Base-by-base conservation (phyloP, 2,888 invertebrate species). In the Argyra leucocephala region DNA sequence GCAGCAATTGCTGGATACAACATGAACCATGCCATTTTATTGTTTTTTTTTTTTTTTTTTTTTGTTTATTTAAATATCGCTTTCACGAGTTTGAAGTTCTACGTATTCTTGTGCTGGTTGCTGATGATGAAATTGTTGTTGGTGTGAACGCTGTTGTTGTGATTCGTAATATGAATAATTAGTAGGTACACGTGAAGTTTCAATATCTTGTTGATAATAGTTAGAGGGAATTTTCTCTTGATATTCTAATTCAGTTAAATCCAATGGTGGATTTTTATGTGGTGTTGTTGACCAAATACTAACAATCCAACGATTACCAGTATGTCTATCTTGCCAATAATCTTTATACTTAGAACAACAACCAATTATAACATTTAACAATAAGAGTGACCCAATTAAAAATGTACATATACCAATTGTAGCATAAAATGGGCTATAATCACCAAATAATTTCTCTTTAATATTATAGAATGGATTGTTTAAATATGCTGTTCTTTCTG, bases 371-470 rank as follows among this genome's bases (percentile, higher is more conserved):
- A 92, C 81, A 78, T 93, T 93, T 67, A 93, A 76, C 69, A 90
- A 82, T 68, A 93, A 83, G 67, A 94, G 80, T 23, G 86, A 81
- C 12, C 86, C 83, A 64, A 87, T 84, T 70, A 93, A 77, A 57
- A 91, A 81, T 6, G 91, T 85, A 78, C 90, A 89, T 76, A 93
- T 85, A 26, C 88, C 86, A 69, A 93, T 88, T 22, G 87, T 85
- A 71, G 90, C 86, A 82, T 93, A 93, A 81, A 94, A 93, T 61
- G 88, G 85, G n/a, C 89, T 88, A 75, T 88, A 93, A 79, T 93
- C 88, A 67, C 90, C 88, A 78, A 82, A 84, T 36, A 80, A 72
- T 72, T 81, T 82, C 69, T 82, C 81, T 48, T 48, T 48, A 48
- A 48, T 48, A 69, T 80, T 81, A 70, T 83, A 86, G 72, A 83